Evolutionary conservation across 2,113 vertebrate genomes (phyloP), one percentile per base, ranked within the genome.

Genomic region (Stegastes partitus): DNA sequence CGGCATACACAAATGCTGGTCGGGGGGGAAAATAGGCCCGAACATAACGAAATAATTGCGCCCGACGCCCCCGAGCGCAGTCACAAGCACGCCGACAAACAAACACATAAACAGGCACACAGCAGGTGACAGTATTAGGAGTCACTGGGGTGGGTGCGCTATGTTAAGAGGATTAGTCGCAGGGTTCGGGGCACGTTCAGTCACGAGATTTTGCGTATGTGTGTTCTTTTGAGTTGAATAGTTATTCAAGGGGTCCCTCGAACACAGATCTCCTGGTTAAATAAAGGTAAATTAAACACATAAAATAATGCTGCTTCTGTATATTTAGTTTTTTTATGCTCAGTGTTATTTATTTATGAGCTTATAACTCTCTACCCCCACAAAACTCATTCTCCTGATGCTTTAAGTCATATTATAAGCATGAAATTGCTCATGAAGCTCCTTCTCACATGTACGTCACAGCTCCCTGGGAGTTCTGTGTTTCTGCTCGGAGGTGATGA

Each of bases 81-180:
- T 53, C 79, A 57, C 73, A 64, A 42, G n/a, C 57, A 58, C 54
- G 63, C 42, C 39, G n/a, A 85, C 68, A 76, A 19, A 80, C 57
- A 71, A n/a, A 75, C 50, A 85, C 31, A 76, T 23, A 83, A 68
- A 85, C 19, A 72, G 23, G 26, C 81, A 22, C 77, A 70, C 87
- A 89, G 87, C 85, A 92, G 84, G 88, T 88, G 87, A 81, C 65
- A 12, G 75, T 15, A 50, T 65, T 28, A 49, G 58, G 80, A 85
- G 79, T 82, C 83, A 84, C 39, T 79, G 68, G 86, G 85, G 76
- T 61, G 67, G 69, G 68, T 44, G 63, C 59, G 59, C 47, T 23
- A 16, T 19, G 76, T 63, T 89, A 92, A 93, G 89, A 86, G 90
- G 92, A 92, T 93, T 91, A 94, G 64, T 62, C 50, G 55, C 57